Conservation (phyloP, 2,797 vertebrate genomes). For the Simalia tracyae region DNA sequence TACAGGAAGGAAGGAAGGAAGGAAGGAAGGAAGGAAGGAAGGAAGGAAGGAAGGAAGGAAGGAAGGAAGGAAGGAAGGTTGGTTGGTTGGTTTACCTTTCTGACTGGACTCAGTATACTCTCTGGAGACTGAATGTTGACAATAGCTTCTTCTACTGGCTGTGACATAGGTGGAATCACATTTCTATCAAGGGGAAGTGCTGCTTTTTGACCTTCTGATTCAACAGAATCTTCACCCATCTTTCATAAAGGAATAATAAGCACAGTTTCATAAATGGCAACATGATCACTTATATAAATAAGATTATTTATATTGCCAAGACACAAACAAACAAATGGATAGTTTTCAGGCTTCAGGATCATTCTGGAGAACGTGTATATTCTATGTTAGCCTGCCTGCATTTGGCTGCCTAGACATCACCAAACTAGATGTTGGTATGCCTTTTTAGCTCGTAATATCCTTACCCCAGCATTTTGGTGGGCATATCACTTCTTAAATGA, state of each 20-base stretch:
- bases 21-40: not conserved
- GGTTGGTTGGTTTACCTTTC: constrained; percentile 72
- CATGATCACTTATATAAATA: not conserved
- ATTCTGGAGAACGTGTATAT: not conserved
- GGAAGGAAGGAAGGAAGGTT: no score
- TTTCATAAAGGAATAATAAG: constrained; percentile 55
- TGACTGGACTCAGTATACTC: constrained; percentile 62
- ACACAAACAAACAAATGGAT: not conserved
- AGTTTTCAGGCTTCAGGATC: not conserved
- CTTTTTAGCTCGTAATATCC: not conserved
- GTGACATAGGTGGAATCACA: constrained; percentile 51
- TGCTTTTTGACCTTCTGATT: constrained; percentile 66
- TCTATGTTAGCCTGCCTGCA: not conserved
- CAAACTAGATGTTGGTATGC: not conserved
- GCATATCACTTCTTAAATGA: not conserved
- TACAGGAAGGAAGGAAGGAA: not conserved
- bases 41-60: not conserved
- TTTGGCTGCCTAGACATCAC: not conserved
- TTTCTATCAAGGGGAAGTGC: constrained; percentile 62
- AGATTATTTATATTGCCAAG: not conserved
- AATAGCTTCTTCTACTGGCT: constrained; percentile 61
- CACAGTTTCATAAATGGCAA: not conserved
- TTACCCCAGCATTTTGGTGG: not conserved
- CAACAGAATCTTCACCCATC: constrained; percentile 67
- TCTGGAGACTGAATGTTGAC: constrained; percentile 59